Conservation (phyloP, 2,888 invertebrate species). For the Hetaerina titia region DNA sequence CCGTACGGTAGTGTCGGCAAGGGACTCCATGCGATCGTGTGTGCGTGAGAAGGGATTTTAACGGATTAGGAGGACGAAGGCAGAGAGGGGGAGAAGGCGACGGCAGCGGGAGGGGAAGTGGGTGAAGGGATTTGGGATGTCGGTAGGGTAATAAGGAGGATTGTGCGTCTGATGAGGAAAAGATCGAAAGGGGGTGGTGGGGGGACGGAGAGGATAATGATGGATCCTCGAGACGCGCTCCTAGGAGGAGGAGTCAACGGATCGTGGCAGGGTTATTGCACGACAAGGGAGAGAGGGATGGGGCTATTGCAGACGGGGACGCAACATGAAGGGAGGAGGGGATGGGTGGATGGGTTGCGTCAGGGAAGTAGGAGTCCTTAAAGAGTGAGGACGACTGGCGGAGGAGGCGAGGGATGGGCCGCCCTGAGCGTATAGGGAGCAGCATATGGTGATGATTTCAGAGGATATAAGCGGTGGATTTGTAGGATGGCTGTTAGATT, state of each 20-base stretch:
- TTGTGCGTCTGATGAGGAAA: background rate
- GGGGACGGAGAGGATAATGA: background rate
- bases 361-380: background rate
- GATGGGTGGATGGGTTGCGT: background rate
- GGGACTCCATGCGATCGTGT: background rate
- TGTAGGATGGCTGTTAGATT: background rate
- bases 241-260: background rate
- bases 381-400: background rate
- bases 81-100: background rate
- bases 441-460: background rate
- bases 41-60: background rate
- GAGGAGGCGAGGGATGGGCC: background rate
- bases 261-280: background rate
- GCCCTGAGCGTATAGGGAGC: background rate
- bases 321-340: background rate
- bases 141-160: slow-evolving; percentile 39
- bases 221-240: background rate
- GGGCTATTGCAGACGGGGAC: background rate
- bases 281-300: background rate
- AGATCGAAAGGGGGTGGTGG: slow-evolving; percentile 20
- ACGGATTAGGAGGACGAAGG: background rate
- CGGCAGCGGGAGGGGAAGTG: background rate
- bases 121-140: background rate
- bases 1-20: background rate
- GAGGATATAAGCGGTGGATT: slow-evolving; percentile 11